These are phyloP conservation scores for Pituophis catenifer DNA, from an alignment of 2,113 vertebrate species.

Conservation along the genomic window DNA sequence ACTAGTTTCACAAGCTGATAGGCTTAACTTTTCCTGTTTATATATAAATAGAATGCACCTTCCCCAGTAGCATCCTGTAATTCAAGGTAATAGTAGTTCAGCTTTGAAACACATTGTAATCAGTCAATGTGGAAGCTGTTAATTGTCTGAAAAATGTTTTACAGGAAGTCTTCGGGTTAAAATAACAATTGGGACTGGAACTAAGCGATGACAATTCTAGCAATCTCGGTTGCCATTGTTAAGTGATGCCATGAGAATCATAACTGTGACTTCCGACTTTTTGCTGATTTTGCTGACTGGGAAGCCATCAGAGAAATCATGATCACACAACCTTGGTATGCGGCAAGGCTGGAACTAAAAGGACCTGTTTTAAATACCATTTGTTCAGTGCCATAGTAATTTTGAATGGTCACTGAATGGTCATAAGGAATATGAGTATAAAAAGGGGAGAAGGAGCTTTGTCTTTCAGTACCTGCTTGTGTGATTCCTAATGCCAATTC, in stretches of 20 bases:
- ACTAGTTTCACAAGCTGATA: neutral
- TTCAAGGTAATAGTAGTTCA: neutral
- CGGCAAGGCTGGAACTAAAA: neutral
- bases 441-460: neutral
- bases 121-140: neutral
- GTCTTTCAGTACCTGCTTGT: neutral
- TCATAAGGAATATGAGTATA: neutral
- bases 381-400: neutral
- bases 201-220: neutral
- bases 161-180: neutral
- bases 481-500: neutral
- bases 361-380: neutral
- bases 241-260: neutral
- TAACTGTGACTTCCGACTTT: neutral
- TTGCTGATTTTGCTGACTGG: neutral
- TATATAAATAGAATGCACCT: neutral
- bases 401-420: neutral
- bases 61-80: neutral
- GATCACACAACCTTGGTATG: neutral
- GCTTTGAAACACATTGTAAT: neutral
- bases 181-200: neutral
- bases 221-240: neutral
- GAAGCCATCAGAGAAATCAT: neutral
- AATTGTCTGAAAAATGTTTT: neutral
- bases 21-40: neutral